Evolutionary conservation across 2,888 invertebrate species (phyloP), one percentile per base, ranked within the genome.

Genomic region (Noctua fimbriata): DNA sequence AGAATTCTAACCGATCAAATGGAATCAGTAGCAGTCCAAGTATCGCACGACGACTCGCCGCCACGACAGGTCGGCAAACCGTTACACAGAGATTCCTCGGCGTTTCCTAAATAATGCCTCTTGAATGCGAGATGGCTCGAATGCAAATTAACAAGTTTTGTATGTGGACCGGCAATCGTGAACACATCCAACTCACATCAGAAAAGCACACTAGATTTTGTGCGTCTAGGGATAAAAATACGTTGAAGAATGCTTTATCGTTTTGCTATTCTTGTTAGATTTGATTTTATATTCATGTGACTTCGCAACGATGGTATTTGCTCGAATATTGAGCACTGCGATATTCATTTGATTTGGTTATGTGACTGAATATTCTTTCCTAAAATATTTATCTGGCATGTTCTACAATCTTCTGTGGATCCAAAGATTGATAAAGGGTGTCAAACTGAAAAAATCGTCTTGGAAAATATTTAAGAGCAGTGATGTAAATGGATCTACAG

Each of bases 121-220:
- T 88, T 92, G 93, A 94, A 94, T 93, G 91, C 91, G 92, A 92
- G 92, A 89, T 90, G 92, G 88, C 89, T 89, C 90, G 92, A 92
- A 95, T 96, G 94, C 92, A 94, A 95, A 96, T 95, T 92, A 93
- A 90, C 92, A 90, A 86, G 93, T 92, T 93, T 93, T 92, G 74
- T 89, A 91, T 93, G 93, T 93, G 88, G 91, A 91, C 90, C 90
- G 89, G 88, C 89, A 85, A 88, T 78, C 83, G 76, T 78, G 73
- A 76, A 76, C 72, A 72, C 78, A 78, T 83, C 81, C 81, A 87
- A 87, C 77, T 78, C 76, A 83, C 82, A 76, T 86, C 52, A 79
- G 72, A 47, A 32, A 89, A 92, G 84, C 76, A 87, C 78, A 84
- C 83, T 88, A 69, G 67, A 80, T 80, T 89, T 87, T 79, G 72